A percentile compares a stretch with the other conserved stretches of the same genome.
These are phyloP conservation scores for Alitta virens DNA, from an alignment of 2,888 invertebrate genomes.

Conservation along the genomic window DNA sequence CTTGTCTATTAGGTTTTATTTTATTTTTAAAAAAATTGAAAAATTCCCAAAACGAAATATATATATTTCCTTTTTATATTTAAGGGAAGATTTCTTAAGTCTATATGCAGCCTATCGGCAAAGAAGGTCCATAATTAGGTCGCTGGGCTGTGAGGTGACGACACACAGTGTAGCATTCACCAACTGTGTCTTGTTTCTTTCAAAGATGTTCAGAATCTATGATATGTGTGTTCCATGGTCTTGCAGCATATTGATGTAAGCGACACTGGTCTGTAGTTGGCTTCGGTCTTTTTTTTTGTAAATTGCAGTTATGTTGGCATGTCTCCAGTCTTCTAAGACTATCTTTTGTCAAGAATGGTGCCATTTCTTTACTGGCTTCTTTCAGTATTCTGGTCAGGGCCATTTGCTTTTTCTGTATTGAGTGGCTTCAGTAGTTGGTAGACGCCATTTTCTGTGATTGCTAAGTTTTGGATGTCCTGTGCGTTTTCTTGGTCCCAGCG, in stretches of 20 bases:
- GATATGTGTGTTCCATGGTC: conserved; percentile 7
- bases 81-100: no score
- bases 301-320: conserved; percentile 12
- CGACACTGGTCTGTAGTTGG: conserved; percentile 13
- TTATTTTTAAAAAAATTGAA: no score
- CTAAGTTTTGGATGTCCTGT: not conserved
- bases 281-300: conserved; percentile 9
- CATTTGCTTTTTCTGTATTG: not conserved
- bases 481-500: no score
- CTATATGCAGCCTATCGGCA: no score
- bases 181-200: no score
- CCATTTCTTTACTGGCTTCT: not conserved
- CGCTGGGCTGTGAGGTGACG: no score
- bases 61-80: no score
- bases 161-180: no score
- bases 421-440: not conserved
- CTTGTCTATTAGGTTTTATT: no score
- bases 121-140: no score
- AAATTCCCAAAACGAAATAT: no score
- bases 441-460: not conserved
- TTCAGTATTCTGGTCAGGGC: not conserved
- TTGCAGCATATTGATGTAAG: conserved; percentile 13
- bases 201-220: no score
- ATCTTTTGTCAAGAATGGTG: not conserved
- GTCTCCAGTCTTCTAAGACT: conserved; percentile 11